phyloP scores from a whole-genome alignment of 2,888 invertebrate genomes.

The Cosmia pyralina region DNA sequence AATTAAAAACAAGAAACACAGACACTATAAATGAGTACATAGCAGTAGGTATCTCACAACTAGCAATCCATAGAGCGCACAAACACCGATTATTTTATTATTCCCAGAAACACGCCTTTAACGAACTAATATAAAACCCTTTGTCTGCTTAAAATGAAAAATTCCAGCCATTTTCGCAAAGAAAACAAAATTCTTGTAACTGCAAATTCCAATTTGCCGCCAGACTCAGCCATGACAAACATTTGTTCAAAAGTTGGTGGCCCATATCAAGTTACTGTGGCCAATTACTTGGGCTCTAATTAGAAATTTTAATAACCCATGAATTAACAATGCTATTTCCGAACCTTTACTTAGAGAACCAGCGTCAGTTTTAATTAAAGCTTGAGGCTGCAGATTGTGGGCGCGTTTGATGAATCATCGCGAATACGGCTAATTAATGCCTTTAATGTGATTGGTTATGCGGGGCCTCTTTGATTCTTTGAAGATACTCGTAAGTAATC shows the following conservation, averaged over 20 bases:
- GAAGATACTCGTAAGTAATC: not conserved
- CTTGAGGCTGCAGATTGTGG: constrained; percentile 12
- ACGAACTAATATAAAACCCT: not conserved
- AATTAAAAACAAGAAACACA: not conserved
- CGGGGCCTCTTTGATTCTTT: constrained; percentile 11
- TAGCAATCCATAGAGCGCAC: not conserved
- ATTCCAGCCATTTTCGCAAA: constrained; percentile 1
- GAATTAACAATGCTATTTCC: constrained; percentile 37
- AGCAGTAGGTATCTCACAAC: not conserved
- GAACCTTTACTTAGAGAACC: constrained; percentile 5
- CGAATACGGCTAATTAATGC: constrained; percentile 38
- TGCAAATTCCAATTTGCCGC: constrained; percentile 32
- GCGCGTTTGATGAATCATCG: constrained; percentile 44
- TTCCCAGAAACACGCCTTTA: constrained; percentile 15
- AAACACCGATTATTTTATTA: not conserved
- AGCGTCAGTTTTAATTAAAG: constrained; percentile 39
- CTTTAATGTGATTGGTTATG: constrained; percentile 28
- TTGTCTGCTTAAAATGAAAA: not conserved
- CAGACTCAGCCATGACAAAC: constrained; percentile 20
- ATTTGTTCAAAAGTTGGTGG: constrained; percentile 42
- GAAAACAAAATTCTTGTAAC: constrained; percentile 1
- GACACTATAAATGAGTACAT: not conserved
- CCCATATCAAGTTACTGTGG: constrained; percentile 31
- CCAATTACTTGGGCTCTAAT: constrained; percentile 40
- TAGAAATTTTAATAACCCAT: constrained; percentile 29